Percentiles rank a stretch among this genome's conserved stretches.
Evolutionary conservation across 1,140 invertebrate species (phyloP).

Genomic region (Archivesica marissinica): DNA sequence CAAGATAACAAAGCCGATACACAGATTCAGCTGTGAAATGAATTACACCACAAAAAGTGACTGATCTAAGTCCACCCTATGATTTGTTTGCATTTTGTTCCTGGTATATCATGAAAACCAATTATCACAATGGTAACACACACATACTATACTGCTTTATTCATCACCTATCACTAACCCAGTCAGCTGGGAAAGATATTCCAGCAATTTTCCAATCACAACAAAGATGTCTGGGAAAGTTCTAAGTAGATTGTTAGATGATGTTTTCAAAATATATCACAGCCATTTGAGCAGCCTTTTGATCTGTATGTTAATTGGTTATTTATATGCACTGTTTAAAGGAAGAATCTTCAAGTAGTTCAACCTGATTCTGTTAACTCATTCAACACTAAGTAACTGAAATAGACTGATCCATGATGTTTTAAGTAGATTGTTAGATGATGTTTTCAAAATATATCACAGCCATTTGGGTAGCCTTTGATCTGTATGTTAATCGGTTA

Average conservation of each 20-base stretch:
- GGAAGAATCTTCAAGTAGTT: too few relatives aligned
- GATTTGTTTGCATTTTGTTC: not conserved
- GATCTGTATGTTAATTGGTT: not conserved
- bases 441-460: slow-evolving; percentile 10
- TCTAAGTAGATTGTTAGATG: not conserved
- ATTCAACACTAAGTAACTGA: too few relatives aligned
- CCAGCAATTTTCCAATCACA: not conserved
- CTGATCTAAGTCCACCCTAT: not conserved
- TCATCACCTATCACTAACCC: not conserved
- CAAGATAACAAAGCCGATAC: not conserved
- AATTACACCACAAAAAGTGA: not conserved
- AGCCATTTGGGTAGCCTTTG: not conserved
- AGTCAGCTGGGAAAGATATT: not conserved
- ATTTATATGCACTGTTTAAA: too few relatives aligned
- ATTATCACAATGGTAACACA: not conserved
- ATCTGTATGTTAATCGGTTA: not conserved
- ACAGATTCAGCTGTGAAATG: not conserved
- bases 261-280: slow-evolving; percentile 10
- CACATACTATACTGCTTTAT: not conserved
- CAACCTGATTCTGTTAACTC: too few relatives aligned
- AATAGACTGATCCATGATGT: too few relatives aligned
- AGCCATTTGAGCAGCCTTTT: not conserved
- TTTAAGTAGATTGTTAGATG: not conserved
- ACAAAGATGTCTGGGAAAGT: too few relatives aligned
- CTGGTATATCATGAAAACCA: not conserved